These are phyloP conservation scores for Cryptosula pallasiana DNA, from an alignment of 2,888 invertebrate species.

Conservation along the genomic window DNA sequence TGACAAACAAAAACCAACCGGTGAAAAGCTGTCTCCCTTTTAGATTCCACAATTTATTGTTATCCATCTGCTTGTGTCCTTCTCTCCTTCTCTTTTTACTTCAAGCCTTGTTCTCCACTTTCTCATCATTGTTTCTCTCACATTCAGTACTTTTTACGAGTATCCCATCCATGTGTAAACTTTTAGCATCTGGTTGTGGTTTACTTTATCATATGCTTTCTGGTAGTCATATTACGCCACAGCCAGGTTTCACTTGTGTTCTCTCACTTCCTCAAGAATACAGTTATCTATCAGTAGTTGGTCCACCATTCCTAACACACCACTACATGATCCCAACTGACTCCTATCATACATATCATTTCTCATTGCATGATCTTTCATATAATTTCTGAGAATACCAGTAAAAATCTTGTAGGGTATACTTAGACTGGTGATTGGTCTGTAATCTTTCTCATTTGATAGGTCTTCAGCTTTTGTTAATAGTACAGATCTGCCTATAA, in stretches of 20 bases:
- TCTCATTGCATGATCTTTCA: neutral
- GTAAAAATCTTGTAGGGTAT: neutral
- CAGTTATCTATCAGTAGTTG: neutral
- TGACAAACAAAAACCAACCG: neutral
- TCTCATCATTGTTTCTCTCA: neutral
- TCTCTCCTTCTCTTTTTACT: neutral
- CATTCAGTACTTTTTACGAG: neutral
- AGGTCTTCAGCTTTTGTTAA: too few relatives aligned
- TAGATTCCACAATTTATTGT: neutral
- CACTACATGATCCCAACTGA: neutral
- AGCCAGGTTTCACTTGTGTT: too few relatives aligned
- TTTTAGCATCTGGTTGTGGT: neutral
- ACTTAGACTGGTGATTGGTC: neutral
- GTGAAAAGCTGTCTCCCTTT: neutral
- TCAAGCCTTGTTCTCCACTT: neutral
- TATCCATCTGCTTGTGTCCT: too few relatives aligned
- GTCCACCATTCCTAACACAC: neutral
- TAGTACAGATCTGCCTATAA: too few relatives aligned
- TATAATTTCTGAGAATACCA: neutral
- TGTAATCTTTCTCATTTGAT: too few relatives aligned
- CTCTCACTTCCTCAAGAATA: neutral
- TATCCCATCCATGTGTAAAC: neutral
- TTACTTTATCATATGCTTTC: neutral
- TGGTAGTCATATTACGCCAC: neutral
- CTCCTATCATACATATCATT: neutral